Percentiles rank a stretch among this genome's conserved stretches.
These are phyloP conservation scores for Netelia virgata DNA, from an alignment of 2,888 invertebrate genomes.

Conservation along the genomic window DNA sequence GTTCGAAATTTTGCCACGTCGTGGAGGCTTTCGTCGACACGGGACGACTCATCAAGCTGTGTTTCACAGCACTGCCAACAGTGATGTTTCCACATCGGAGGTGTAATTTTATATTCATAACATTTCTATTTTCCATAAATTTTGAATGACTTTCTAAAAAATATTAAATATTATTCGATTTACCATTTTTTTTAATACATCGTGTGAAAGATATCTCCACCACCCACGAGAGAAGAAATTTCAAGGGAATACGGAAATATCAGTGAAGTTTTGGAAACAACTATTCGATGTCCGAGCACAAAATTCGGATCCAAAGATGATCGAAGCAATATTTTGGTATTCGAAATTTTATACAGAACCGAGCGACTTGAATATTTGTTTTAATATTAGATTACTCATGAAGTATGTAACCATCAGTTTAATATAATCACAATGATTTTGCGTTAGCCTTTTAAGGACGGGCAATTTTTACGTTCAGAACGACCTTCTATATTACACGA, in stretches of 20 bases:
- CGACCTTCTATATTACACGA: too few relatives aligned
- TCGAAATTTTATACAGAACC: background rate
- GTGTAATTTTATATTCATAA: conserved; percentile 16
- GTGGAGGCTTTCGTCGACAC: conserved; percentile 63
- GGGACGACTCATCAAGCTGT: conserved; percentile 6
- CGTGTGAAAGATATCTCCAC: conserved; percentile 8
- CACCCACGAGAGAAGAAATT: conserved; percentile 5
- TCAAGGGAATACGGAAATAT: conserved; percentile 30
- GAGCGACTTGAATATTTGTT: background rate
- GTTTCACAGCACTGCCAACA: background rate
- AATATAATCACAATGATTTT: background rate
- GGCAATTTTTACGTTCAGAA: too few relatives aligned
- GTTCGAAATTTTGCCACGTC: conserved; percentile 66
- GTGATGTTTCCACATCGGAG: conserved; percentile 12
- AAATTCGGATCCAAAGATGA: conserved; percentile 60
- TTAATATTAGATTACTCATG: background rate
- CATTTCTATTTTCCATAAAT: background rate
- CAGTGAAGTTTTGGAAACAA: conserved; percentile 65
- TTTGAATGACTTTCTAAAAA: background rate
- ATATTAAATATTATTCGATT: background rate
- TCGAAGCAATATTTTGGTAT: conserved; percentile 65
- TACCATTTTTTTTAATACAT: background rate
- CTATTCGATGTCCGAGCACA: conserved; percentile 65
- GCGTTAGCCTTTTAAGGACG: too few relatives aligned
- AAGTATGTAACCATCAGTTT: background rate